Evolutionary conservation across 2,797 vertebrate genomes (phyloP).

Genomic region (Gila robusta): DNA sequence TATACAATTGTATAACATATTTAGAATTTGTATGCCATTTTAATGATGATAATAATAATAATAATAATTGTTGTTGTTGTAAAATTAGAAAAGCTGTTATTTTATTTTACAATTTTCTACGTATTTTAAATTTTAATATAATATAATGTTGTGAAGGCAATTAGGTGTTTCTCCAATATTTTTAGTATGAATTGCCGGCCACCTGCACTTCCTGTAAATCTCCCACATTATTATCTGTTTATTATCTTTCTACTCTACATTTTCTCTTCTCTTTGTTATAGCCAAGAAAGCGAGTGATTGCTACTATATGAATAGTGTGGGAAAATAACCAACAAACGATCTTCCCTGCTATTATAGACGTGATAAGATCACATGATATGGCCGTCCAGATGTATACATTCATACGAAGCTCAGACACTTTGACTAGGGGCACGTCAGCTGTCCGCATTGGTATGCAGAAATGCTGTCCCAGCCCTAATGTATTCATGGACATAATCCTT

Average conservation of each 20-base stretch:
- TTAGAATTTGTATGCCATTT: not conserved
- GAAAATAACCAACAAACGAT: conserved; percentile 30
- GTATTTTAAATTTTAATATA: not conserved
- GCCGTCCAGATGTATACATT: conserved; percentile 40
- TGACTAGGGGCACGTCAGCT: conserved; percentile 40
- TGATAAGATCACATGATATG: conserved; percentile 43
- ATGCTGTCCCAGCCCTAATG: conserved; percentile 42
- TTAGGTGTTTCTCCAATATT: not conserved
- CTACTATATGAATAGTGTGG: conserved; percentile 18
- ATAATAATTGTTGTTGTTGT: not conserved
- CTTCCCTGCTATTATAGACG: not conserved
- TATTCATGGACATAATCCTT: conserved; percentile 62
- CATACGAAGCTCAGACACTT: conserved; percentile 29
- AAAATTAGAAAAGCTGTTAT: not conserved
- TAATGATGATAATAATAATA: not conserved
- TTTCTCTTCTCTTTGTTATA: not conserved
- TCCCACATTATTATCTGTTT: not conserved
- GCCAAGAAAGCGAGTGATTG: conserved; percentile 13
- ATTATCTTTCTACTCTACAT: conserved; percentile 11
- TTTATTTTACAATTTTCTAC: not conserved
- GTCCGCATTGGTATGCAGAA: conserved; percentile 55
- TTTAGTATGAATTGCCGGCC: not conserved
- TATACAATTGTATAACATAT: no score
- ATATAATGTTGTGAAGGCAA: not conserved
- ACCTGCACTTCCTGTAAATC: not conserved